Percentiles rank a stretch among this genome's conserved stretches.
phyloP scores from a whole-genome alignment of 2,888 invertebrate species.

The Seira musarum region DNA sequence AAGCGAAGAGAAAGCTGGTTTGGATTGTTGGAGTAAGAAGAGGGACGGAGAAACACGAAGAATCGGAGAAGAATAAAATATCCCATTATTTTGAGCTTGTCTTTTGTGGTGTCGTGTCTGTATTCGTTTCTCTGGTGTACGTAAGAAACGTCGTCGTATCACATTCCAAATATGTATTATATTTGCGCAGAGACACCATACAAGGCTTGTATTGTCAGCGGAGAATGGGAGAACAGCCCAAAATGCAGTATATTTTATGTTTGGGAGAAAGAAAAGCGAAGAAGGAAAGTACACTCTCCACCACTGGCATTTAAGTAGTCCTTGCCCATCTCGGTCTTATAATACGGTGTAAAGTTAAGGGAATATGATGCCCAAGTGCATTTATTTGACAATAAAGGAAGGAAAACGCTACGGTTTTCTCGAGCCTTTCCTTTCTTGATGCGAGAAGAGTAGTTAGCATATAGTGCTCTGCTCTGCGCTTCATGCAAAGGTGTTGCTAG shows the following conservation, averaged over 20 bases:
- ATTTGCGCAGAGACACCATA: slow-evolving; percentile 36
- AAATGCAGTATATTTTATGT: background rate
- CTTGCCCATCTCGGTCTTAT: too few relatives aligned
- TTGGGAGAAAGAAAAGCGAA: background rate
- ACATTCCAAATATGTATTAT: background rate
- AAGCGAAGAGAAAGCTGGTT: background rate
- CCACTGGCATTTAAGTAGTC: slow-evolving; percentile 31
- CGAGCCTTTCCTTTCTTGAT: background rate
- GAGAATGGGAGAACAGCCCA: background rate
- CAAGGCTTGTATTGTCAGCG: background rate
- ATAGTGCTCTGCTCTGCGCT: background rate
- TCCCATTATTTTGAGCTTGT: background rate
- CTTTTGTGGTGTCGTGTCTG: background rate
- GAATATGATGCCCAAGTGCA: background rate
- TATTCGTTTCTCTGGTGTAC: background rate
- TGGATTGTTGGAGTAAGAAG: background rate
- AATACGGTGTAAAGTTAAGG: background rate
- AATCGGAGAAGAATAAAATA: background rate
- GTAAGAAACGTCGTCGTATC: background rate
- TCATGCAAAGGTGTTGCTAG: background rate
- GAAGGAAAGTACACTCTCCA: slow-evolving; percentile 33
- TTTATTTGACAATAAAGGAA: background rate
- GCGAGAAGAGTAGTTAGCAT: background rate
- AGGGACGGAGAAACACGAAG: background rate
- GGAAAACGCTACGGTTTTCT: background rate